A percentile compares a stretch with the other conserved stretches of the same genome.
phyloP scores from a whole-genome alignment of 2,113 vertebrate genomes.

The Gymnorhina tibicen region DNA sequence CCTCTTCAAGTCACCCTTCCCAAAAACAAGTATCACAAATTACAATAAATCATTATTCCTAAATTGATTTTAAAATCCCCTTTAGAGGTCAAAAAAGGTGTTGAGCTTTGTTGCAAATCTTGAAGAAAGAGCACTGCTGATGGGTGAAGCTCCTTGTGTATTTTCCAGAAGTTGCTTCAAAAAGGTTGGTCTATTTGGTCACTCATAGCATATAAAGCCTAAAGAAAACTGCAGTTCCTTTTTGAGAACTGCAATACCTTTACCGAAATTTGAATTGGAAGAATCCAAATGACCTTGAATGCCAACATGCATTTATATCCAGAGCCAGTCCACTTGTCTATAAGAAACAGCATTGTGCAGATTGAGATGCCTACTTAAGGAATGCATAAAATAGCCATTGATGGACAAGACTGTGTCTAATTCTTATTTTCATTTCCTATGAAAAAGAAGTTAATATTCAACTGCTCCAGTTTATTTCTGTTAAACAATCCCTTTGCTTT shows the following conservation, averaged over 20 bases:
- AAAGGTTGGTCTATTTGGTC: neutral
- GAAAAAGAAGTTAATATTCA: neutral
- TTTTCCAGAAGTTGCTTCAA: neutral
- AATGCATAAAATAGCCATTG: neutral
- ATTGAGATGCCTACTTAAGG: rapidly evolving
- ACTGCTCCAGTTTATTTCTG: neutral
- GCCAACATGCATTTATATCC: neutral
- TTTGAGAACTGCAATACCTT: neutral
- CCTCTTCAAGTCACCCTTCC: neutral
- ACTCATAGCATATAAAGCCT: neutral
- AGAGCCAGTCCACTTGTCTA: neutral
- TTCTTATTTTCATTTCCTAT: neutral
- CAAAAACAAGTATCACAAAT: neutral
- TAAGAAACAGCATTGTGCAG: neutral
- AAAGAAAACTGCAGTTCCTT: neutral
- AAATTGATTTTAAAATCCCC: neutral
- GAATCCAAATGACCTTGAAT: neutral
- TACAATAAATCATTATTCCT: neutral
- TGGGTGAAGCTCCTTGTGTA: neutral
- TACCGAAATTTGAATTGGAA: neutral
- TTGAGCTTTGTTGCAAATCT: neutral
- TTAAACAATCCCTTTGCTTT: neutral
- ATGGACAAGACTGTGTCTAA: neutral
- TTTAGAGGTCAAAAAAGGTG: neutral
- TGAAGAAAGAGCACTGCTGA: neutral